Conservation (phyloP, 2,113 vertebrate genomes). For the Eptatretus burgeri region DNA sequence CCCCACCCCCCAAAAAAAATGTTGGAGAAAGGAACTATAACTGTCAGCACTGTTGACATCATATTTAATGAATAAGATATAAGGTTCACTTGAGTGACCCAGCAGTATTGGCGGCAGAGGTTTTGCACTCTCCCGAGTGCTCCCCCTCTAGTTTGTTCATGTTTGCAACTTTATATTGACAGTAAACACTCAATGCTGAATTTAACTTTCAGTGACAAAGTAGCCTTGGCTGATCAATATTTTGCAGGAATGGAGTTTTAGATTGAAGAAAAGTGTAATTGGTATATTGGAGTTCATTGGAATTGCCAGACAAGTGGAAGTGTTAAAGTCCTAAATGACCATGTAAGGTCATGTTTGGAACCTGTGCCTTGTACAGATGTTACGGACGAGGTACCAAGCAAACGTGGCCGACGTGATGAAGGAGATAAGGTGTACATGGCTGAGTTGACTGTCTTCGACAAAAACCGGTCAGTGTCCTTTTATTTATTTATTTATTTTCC, state of each 20-base stretch:
- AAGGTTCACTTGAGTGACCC: no score
- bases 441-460: slow-evolving; percentile 2
- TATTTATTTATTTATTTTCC: no score
- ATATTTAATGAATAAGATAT: no score
- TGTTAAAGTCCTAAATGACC: background rate
- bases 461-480: slow-evolving; percentile 10
- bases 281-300: no score
- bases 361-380: slow-evolving; percentile 33
- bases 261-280: background rate
- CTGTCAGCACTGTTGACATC: no score
- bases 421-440: background rate
- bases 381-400: slow-evolving; percentile 27
- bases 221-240: background rate
- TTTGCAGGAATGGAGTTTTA: slow-evolving; percentile 3
- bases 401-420: slow-evolving; percentile 4
- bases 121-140: no score
- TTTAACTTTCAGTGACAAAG: background rate
- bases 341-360: background rate
- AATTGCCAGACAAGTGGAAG: background rate
- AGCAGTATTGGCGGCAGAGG: no score
- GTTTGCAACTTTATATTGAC: no score
- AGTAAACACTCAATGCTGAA: background rate
- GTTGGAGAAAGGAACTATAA: no score
- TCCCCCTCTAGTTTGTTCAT: no score
- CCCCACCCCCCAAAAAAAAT: no score